Conservation (phyloP, 2,888 invertebrate genomes). For the Apamea sordens region DNA sequence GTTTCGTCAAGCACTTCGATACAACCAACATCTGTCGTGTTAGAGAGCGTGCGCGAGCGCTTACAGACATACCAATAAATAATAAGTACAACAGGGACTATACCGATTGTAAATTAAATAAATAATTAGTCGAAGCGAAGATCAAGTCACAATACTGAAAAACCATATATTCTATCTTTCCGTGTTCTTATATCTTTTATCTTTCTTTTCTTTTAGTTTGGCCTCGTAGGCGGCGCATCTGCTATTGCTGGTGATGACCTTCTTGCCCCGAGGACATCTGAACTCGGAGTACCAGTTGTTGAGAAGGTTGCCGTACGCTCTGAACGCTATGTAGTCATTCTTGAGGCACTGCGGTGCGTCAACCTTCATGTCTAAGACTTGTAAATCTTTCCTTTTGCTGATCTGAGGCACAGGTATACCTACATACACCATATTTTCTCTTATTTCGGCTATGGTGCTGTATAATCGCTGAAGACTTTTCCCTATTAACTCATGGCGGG, state of each 20-base stretch:
- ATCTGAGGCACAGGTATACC: slow-evolving; percentile 80
- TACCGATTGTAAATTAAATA: slow-evolving; percentile 70
- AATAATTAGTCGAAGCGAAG: slow-evolving; percentile 67
- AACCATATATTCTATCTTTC: slow-evolving; percentile 68
- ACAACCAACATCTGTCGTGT: slow-evolving; percentile 76
- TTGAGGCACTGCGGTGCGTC: slow-evolving; percentile 89
- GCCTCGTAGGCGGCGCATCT: slow-evolving; percentile 77
- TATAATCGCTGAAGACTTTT: slow-evolving; percentile 85
- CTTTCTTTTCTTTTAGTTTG: slow-evolving; percentile 78
- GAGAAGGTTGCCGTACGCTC: slow-evolving; percentile 90
- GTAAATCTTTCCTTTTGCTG: slow-evolving; percentile 82
- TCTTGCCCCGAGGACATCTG: slow-evolving; percentile 81
- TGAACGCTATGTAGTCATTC: slow-evolving; percentile 91
- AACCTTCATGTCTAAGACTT: slow-evolving; percentile 80
- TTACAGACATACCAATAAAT: slow-evolving; percentile 74
- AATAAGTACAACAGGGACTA: slow-evolving; percentile 76
- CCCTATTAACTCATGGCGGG: slow-evolving; percentile 82
- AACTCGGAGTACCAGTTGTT: slow-evolving; percentile 91
- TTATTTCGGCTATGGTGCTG: slow-evolving; percentile 90
- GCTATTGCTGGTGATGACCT: slow-evolving; percentile 71
- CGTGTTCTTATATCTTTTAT: slow-evolving; percentile 63
- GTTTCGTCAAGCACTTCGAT: slow-evolving; percentile 85
- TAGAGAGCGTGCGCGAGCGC: slow-evolving; percentile 77
- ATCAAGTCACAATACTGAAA: slow-evolving; percentile 65
- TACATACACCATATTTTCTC: slow-evolving; percentile 82